Evolutionary conservation across 2,797 vertebrate species (phyloP), one percentile per base, ranked within the genome.

Genomic region (Melanogrammus aeglefinus): DNA sequence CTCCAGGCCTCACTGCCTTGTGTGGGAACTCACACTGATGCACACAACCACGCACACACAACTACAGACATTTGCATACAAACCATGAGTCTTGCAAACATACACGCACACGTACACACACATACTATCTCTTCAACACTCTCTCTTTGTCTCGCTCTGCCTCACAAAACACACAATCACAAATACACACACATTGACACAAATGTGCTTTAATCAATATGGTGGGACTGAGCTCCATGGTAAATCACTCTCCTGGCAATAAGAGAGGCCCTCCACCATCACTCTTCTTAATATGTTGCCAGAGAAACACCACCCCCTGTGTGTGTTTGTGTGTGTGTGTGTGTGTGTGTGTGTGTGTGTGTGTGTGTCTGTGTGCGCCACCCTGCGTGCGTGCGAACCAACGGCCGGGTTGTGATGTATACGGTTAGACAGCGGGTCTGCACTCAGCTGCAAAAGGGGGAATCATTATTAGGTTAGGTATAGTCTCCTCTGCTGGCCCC

Each of bases 201-300:
- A 47, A 63, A 31, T n/a, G 80, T 89, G 85, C 81, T 89, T 90
- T 91, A 91, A 92, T 92, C 90, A 92, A 90, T 90, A 92, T 69
- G 86, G 87, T 82, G 84, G 85, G 85, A 89, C 86, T 89, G 88
- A 83, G 82, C 85, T 24, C 83, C 77, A 76, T 83, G 87, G 84
- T 91, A 91, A 91, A 92, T 93, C 89, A 90, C 89, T 89, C 87
- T 89, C 86, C 82, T 82, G 83, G 91, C 89, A 91, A 91, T 90
- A 92, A 91, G 85, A 81, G 83, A 77, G 85, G 86, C 82, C 85
- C 88, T 89, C 86, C 75, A 75, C 87, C 84, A 89, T 89, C 86
- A 81, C 78, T 90, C 86, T 89, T 91, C 89, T 88, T 90, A 91
- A 91, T 91, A 90, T 85, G 89, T 87, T 88, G 85, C 88, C 83